Percentiles rank a stretch among this genome's conserved stretches.
Conservation (phyloP, 2,797 vertebrate species). For the Discoglossus pictus region DNA sequence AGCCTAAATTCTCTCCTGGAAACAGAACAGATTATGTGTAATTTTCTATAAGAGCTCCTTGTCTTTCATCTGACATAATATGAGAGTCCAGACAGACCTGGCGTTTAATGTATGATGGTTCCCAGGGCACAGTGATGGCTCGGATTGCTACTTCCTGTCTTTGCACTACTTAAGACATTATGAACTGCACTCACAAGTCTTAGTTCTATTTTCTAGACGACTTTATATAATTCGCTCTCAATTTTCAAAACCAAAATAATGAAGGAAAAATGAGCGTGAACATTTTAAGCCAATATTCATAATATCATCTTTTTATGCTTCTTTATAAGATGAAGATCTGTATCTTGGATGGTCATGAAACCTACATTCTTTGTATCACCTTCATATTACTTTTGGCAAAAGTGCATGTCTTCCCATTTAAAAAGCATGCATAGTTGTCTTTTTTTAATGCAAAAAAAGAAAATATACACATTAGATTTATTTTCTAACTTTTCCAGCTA, state of each 20-base stretch:
- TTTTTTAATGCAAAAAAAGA: no score
- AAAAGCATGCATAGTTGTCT: no score
- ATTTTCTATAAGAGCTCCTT: conserved; percentile 51
- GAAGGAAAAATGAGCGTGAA: no score
- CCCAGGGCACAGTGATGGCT: conserved; percentile 47
- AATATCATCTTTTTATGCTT: no score
- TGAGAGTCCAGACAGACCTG: conserved; percentile 48
- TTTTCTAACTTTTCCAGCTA: no score
- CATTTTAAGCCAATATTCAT: no score
- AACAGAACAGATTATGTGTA: conserved; percentile 27
- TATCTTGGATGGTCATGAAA: no score
- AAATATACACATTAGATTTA: no score
- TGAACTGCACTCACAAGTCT: conserved; percentile 2
- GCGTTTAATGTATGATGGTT: conserved; percentile 46
- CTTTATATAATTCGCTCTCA: conserved; percentile 8
- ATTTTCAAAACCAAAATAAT: background rate
- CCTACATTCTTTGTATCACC: no score
- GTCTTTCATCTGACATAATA: conserved; percentile 51
- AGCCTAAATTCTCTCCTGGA: conserved; percentile 26
- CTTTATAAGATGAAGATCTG: no score
- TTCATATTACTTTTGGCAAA: no score
- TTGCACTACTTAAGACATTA: background rate
- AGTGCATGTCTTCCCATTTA: no score
- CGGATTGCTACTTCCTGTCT: background rate
- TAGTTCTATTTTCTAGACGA: background rate